Base-by-base conservation (phyloP, 1,140 invertebrate genomes). In the Drosophila elegans region DNA sequence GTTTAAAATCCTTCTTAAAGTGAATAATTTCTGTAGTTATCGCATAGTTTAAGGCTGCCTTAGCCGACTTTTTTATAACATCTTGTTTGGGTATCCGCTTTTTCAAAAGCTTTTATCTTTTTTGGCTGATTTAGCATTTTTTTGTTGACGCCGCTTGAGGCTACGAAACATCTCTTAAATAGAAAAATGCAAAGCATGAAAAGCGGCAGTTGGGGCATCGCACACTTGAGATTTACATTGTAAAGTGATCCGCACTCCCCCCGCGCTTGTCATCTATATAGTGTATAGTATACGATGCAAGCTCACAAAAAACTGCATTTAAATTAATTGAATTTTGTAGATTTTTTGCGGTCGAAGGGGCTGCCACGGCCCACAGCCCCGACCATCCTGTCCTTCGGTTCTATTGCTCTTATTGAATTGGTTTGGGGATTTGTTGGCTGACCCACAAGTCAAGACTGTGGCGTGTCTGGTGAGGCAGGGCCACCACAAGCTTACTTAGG, bases 191-290 rank as follows among this genome's bases (percentile, higher is more conserved):
- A 72, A 71, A 68, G 77, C 46, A 74, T 42, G 57, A 74, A 75
- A 77, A 72, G 61, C 72, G 74, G 60, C 62, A 73, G 73, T 21
- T 71, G 64, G 64, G 80, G 80, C 62, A 88, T 89, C 84, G 73
- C 85, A 75, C 84, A 84, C 84, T 89, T 84, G 84, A 89, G 85
- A 89, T 89, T 89, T 89, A 89, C 85, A 89, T 89, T 90, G 84
- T 89, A 90, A 90, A 89, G 85, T 90, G 81, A 89, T 83, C 76
- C 83, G 52, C 36, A 60, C 64, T 52, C 38, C 16, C 39, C 7
- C 29, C 29, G 5, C 29, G 4, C 38, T 25, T 7, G 38, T 12
- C 11, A 16, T 4, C 39, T 56, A 32, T 49, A 34, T 51, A 32
- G 10, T 21, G 27, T 36, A 51, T 7, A 42, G 42, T 42, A 72